Base-by-base conservation (phyloP, 2,888 invertebrate species). In the Diogma glabrata region DNA sequence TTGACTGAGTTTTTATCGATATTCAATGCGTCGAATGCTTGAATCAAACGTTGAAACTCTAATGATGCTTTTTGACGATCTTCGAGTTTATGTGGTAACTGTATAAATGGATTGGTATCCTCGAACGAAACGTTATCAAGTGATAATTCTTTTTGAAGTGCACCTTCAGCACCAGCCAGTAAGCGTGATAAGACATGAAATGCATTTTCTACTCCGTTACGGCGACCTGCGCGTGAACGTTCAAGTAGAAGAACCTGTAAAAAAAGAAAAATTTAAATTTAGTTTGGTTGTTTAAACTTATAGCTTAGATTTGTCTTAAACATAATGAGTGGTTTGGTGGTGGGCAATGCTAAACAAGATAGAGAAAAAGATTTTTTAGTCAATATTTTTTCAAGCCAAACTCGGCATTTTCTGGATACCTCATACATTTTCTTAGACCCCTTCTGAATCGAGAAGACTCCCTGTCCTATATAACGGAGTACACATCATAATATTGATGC, bases 231-330 rank as follows among this genome's bases (percentile, higher is more conserved):
- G 52, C 88, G 72, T 22, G 79, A 78, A 58, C 81, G 79, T 65
- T 95, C 95, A 47, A 92, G 76, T 63, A 95, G 72, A 54, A 93
- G 69, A 12, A 84, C 86, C 76, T 94, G 86, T 5, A 90, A 75
- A 60, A 4, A 61, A 59, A 30, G 51, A 45, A 22, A 51, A 33
- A 33, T 14, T 19, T 24, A 24, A 36, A 48, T 36, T 30, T 3
- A 30, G 5, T 48, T n/a, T 36, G n/a, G n/a, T n/a, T n/a, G n/a
- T n/a, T n/a, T n/a, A n/a, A n/a, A n/a, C n/a, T 23, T 23, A 23
- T 45, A 4, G 5, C 4, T 8, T 5, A 5, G 10, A 12, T n/a
- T n/a, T n/a, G n/a, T n/a, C n/a, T n/a, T n/a, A n/a, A n/a, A n/a
- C n/a, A n/a, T n/a, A n/a, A n/a, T n/a, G n/a, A n/a, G n/a, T n/a